phyloP scores from a whole-genome alignment of 2,797 vertebrate genomes.

The Erpetoichthys calabaricus region DNA sequence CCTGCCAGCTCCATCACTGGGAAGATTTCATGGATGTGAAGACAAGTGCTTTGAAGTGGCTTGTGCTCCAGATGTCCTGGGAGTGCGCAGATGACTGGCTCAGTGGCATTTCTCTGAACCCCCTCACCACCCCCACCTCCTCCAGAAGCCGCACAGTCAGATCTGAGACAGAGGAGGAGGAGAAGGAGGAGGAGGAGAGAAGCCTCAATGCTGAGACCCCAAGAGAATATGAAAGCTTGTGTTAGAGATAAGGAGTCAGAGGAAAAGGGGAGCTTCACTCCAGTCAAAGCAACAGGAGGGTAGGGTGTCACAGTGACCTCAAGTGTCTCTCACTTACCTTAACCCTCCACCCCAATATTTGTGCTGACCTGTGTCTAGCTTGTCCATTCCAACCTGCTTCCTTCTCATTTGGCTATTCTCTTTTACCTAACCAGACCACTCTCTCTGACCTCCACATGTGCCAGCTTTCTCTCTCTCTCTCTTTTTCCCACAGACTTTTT shows the following conservation, averaged over 20 bases:
- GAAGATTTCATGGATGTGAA: too few species aligned
- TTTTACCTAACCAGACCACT: too few species aligned
- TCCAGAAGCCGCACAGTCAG: not conserved
- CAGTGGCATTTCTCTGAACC: not conserved
- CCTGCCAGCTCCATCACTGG: too few species aligned
- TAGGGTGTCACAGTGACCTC: not conserved
- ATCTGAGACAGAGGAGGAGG: conserved; percentile 21
- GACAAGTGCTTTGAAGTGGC: too few species aligned
- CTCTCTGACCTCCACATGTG: too few species aligned
- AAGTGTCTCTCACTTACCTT: not conserved
- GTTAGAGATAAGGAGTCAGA: not conserved
- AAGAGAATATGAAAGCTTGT: conserved; percentile 22
- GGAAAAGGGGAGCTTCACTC: not conserved
- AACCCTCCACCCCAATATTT: too few species aligned
- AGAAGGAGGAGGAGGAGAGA: conserved; percentile 9
- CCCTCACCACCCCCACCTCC: not conserved
- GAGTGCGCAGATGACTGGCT: not conserved
- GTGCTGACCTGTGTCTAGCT: too few species aligned
- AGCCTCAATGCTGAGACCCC: conserved; percentile 1
- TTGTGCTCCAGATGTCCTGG: too few species aligned
- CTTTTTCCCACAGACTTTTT: too few species aligned
- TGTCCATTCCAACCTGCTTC: too few species aligned
- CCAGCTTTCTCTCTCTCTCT: too few species aligned
- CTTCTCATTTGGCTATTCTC: too few species aligned
- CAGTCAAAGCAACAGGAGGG: not conserved